Conservation (phyloP, 2,888 invertebrate genomes). For the Cylloceria caligata region DNA sequence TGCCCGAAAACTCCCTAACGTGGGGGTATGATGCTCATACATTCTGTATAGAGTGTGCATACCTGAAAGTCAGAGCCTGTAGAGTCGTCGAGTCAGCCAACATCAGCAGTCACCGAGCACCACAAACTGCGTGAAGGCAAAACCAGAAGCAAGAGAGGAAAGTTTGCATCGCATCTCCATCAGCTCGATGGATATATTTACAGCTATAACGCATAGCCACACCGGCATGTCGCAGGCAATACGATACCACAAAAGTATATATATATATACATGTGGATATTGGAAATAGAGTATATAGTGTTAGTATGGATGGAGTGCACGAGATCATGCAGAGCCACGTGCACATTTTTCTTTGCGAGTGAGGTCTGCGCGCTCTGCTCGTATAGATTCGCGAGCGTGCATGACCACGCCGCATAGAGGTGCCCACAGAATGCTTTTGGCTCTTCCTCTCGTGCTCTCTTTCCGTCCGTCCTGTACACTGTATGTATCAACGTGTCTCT, state of each 20-base stretch:
- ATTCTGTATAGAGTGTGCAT: slow-evolving; percentile 7
- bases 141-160: background rate
- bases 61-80: slow-evolving; percentile 28
- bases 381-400: slow-evolving; percentile 44
- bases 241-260: background rate
- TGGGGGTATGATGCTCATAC: background rate
- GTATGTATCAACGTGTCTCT: slow-evolving; percentile 25
- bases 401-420: slow-evolving; percentile 19
- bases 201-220: slow-evolving; percentile 16
- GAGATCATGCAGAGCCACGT: slow-evolving; percentile 43
- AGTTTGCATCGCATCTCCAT: slow-evolving; percentile 18
- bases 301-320: background rate
- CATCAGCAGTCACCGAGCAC: background rate
- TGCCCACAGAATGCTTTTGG: slow-evolving; percentile 26
- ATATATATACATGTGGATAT: slow-evolving; percentile 4
- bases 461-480: background rate
- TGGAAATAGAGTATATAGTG: slow-evolving; percentile 9
- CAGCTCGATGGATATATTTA: slow-evolving; percentile 35
- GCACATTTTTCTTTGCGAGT: slow-evolving; percentile 43
- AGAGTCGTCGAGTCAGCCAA: slow-evolving; percentile 7
- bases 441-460: background rate
- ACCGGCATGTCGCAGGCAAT: background rate
- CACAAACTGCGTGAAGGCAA: background rate
- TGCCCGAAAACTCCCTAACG: background rate
- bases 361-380: slow-evolving; percentile 19